Conservation (phyloP, 2,797 vertebrate species). For the Myioborus miniatus region DNA sequence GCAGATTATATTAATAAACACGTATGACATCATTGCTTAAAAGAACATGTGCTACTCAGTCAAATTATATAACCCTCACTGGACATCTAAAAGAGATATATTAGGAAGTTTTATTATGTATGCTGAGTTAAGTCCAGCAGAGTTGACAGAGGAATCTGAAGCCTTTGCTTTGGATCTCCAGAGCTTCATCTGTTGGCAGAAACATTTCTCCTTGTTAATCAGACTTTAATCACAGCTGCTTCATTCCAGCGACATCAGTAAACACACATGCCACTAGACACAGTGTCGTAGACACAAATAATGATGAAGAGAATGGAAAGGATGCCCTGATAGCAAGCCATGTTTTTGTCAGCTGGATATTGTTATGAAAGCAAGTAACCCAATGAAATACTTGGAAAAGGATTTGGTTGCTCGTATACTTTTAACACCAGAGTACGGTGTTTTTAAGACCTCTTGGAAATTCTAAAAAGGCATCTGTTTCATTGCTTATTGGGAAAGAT, state of each 20-base stretch:
- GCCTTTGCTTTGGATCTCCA: neutral
- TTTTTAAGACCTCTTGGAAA: neutral
- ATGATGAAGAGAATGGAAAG: neutral
- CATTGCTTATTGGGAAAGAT: neutral
- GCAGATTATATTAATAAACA: neutral
- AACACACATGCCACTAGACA: neutral
- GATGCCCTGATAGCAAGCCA: neutral
- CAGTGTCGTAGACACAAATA: neutral
- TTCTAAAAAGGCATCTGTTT: neutral
- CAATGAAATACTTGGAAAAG: neutral
- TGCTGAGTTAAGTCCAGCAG: neutral
- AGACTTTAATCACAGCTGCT: neutral
- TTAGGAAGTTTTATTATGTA: neutral
- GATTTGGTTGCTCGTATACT: neutral
- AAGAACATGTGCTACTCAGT: neutral
- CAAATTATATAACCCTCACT: neutral
- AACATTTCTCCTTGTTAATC: neutral
- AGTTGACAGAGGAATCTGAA: neutral
- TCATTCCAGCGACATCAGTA: neutral
- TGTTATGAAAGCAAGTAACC: neutral
- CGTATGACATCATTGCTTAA: neutral
- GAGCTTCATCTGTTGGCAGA: neutral
- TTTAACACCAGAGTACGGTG: neutral
- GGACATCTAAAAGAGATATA: neutral
- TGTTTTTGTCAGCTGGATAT: neutral